These are phyloP conservation scores for Liopterus haemorrhoidalis DNA, from an alignment of 2,888 invertebrate genomes.

Conservation along the genomic window DNA sequence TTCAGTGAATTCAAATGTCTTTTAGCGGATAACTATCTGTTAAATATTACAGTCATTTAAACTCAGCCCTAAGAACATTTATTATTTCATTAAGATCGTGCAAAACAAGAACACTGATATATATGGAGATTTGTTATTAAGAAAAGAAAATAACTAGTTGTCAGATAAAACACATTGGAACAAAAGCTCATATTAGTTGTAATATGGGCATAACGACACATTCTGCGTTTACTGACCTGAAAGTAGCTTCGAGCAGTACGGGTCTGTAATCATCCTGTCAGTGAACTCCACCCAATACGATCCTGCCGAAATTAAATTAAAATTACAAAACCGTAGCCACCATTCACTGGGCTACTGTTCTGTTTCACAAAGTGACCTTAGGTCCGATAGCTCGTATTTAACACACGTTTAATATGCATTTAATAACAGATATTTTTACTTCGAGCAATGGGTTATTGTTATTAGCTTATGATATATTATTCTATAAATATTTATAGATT, in stretches of 20 bases:
- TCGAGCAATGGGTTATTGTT: no score
- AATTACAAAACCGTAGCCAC: slow-evolving; percentile 25
- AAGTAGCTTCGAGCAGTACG: slow-evolving; percentile 32
- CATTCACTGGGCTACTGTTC: slow-evolving; percentile 14
- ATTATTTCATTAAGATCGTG: slow-evolving; percentile 17
- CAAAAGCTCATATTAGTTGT: slow-evolving; percentile 15
- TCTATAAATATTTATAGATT: no score
- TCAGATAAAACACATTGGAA: slow-evolving; percentile 16
- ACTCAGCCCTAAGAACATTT: no score
- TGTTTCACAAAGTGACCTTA: no score
- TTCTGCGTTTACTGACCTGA: slow-evolving; percentile 15
- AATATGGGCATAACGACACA: slow-evolving; percentile 9
- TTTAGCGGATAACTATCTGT: no score
- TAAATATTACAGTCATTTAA: no score
- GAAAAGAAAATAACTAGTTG: not conserved
- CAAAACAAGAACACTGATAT: slow-evolving; percentile 3
- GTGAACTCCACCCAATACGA: slow-evolving; percentile 45
- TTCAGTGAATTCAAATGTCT: no score
- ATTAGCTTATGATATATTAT: no score
- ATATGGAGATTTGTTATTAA: no score
- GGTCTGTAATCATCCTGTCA: slow-evolving; percentile 47
- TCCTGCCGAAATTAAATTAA: slow-evolving; percentile 48
- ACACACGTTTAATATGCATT: no score
- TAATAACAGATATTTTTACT: no score
- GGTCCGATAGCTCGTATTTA: no score